Base-by-base conservation (phyloP, 2,113 vertebrate genomes). In the Gobiocypris rarus region DNA sequence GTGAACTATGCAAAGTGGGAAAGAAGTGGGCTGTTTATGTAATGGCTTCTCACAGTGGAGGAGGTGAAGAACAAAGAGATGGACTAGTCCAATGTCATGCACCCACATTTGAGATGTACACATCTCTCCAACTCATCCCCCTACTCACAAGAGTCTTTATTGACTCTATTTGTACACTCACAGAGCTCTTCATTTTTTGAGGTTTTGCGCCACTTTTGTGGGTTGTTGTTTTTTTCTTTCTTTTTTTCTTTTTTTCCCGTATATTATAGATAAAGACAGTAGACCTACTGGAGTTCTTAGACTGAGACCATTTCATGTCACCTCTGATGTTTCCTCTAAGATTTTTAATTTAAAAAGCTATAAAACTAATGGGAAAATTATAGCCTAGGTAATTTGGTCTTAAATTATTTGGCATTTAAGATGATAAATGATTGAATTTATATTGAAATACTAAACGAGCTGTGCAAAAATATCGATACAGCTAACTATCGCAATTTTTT, bases 1-100 rank as follows among this genome's bases (percentile, higher is more conserved):
- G 56, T 74, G 67, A 70, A 80, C 77, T 79, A 71, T 82, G n/a
- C 69, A 73, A 81, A 87, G 59, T 81, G 50, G 78, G 75, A 59
- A 61, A 65, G 41, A 78, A 74, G 67, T 59, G 77, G 67, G 52
- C 48, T 74, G 76, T 81, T 80, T 80, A 81, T 59, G 50, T 70
- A 82, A 82, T 82, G 79, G 45, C 45, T 73, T 80, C 71, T 78
- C 22, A 58, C 31, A 41, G 11, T 41, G 63, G 61, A 69, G 50
- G 74, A 84, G 63, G 31, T 58, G 67, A 67, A 78, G 50, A 78
- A 69, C 45, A 43, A 78, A 56, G 48, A 84, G 63, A 56, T 78
- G 73, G 76, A 78, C 56, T 26, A 61, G 56, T 78, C 76, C n/a
- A 17, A 9, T 78, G 56, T 65, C 38, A 17, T 26, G 43, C 43